Evolutionary conservation across 2,888 invertebrate species (phyloP), one percentile per base, ranked within the genome.

Genomic region (Masnerella sp.): DNA sequence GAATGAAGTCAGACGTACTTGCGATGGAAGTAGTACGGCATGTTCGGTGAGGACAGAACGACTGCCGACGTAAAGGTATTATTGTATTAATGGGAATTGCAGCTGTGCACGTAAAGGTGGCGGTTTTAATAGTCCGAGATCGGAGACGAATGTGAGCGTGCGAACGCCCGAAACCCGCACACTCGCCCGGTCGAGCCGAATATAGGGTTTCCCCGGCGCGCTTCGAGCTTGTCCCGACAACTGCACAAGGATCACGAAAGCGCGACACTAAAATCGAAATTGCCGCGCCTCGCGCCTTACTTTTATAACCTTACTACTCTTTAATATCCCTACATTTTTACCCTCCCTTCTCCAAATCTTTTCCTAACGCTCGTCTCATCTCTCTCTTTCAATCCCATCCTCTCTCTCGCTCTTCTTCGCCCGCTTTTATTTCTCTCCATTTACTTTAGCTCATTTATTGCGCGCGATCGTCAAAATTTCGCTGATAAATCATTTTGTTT

Each of bases 231-330:
- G 80, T 82, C 76, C 77, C 73, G 71, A 78, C 77, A 78, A 77
- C 80, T 76, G 78, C 79, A 72, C 79, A 76, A 78, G 80, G 80
- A 83, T 81, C 83, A 78, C 80, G 77, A 75, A 77, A 78, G 79
- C 76, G 80, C 81, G 83, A 79, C 80, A 83, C 81, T 84, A 83
- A 85, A 85, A 84, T 85, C 84, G 82, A 84, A 85, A 85, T 84
- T 83, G 83, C 84, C 82, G 82, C 82, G 81, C 80, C 80, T 80
- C 80, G 81, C 81, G 82, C 80, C 83, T 84, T 82, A 82, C 83
- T 83, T 84, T 85, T 84, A 85, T 81, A 82, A 81, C 82, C 70
- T 70, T 70, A 79, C 78, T 77, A 59, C 73, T 73, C 69, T 76
- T 75, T 67, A 82, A 83, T 81, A 74, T 70, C 70, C 62, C 38